Base-by-base conservation (phyloP, 2,113 vertebrate species). In the Ceyx cyanopectus region DNA sequence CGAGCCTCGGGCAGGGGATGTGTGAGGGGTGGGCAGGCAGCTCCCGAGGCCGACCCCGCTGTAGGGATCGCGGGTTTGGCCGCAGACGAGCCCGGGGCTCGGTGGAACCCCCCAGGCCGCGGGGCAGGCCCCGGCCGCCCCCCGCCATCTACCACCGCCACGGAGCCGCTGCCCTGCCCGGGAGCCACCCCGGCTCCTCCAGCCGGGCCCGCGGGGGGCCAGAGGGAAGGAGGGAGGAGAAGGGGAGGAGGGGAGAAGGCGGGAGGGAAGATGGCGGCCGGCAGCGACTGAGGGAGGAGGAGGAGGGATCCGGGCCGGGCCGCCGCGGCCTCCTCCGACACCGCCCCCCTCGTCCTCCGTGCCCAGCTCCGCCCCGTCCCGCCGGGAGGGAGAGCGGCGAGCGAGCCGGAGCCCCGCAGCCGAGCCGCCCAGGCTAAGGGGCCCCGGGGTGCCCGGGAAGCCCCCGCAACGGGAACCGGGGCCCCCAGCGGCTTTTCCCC, bases 361-460 rank as follows among this genome's bases (percentile, higher is more conserved):
- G 37, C 65, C 56, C 69, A 51, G 90, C 85, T 88, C 93, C 83
- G 79, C 93, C 84, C 87, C 70, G 87, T 66, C 84, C 90, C 93
- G 74, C 40, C 79, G 90, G 81, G 74, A 80, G 78, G 79, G 88
- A 83, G 68, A 67, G 67, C 62, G 76, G 86, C 68, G 84, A 84
- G 53, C 65, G 57, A 62, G 84, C 41, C 75, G 62, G 75, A 85
- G 85, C 80, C 65, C 90, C 41, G 80, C 90, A 79, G 80, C 90
- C 46, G 16, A n/a, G 87, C 67, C 62, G 73, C 87, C 85, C 56
- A 87, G 58, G 83, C 89, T 32, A 51, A 72, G 88, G 94, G 94
- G 88, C 89, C 88, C 94, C 91, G 94, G 94, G 94, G 41, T 74
- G 79, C 84, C 93, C 87, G 73, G 83, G 79, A 77, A 87, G 79